Base-by-base conservation (phyloP, 2,797 vertebrate species). In the Pangasius krempfi region DNA sequence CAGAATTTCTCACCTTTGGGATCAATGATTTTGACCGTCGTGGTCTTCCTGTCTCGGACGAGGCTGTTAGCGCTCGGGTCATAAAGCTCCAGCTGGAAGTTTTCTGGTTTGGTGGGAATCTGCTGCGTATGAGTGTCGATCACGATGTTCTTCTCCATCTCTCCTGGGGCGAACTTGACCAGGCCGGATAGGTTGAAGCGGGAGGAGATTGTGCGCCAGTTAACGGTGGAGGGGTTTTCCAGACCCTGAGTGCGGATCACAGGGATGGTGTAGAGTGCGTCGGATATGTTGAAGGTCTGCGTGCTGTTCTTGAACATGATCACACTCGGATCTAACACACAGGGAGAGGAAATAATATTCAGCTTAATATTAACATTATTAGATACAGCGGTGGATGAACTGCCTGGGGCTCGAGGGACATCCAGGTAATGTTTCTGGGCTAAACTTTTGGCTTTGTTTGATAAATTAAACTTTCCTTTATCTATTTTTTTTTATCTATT, bases 1-100 rank as follows among this genome's bases (percentile, higher is more conserved):
- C 20, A 25, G 44, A 52, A 76, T 44, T 5, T 27, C 92, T 92
- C 56, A 95, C 95, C 92, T 88, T 85, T 88, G 86, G 89, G 92
- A 0, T 95, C 94, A 2, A 70, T 89, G 84, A 96, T 44, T 60
- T 93, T 95, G 82, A 97, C 94, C 20, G 90, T 0, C 0, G 95
- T 96, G 68, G 93, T 96, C 91, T 94, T 96, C 89, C 91, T 94
- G 10, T 97, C 96, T 76, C 95, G 95, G 0, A 97, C 2, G 2
- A 89, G 25, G 9, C 92, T 76, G 10, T 95, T 95, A 75, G 79
- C 66, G 44, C 95, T 94, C n/a, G 96, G 96, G 20, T 97, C 96
- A 68, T 91, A 94, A 83, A 97, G 93, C 92, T 97, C 96, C 88
- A 97, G 85, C 6, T 96, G 94, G 91, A 97, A 94, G 89, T 85